A percentile compares a stretch with the other conserved stretches of the same genome.
These are phyloP conservation scores for Solenodon paradoxus DNA, from an alignment of 2,113 vertebrate species.

Conservation along the genomic window DNA sequence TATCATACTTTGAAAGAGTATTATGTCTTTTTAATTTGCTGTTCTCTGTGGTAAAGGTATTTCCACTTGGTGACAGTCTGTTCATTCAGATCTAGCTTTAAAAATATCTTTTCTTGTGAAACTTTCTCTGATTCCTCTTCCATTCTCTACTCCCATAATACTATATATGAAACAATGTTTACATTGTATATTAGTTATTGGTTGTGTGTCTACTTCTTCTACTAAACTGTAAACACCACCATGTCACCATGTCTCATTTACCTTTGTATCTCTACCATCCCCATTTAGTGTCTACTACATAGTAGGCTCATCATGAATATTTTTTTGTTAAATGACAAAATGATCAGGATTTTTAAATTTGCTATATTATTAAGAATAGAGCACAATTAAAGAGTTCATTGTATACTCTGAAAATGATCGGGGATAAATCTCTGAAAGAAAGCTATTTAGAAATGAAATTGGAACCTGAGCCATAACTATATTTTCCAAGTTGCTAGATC, in stretches of 20 bases:
- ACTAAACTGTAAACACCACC: not conserved
- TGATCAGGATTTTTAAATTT: not conserved
- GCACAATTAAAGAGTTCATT: not conserved
- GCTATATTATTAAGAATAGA: not conserved
- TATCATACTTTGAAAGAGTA: not conserved
- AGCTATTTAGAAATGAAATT: constrained; percentile 13
- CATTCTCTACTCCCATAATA: not conserved
- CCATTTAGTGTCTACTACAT: not conserved
- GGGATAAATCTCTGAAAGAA: not conserved
- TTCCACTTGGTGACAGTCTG: not conserved
- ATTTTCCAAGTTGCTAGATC: constrained; percentile 27
- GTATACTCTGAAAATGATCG: not conserved
- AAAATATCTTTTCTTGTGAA: not conserved
- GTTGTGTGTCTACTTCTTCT: not conserved
- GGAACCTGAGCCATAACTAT: not conserved
- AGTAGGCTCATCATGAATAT: not conserved
- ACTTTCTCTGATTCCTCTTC: not conserved
- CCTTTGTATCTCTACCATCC: not conserved
- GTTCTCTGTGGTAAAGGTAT: not conserved
- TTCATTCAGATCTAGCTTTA: not conserved
- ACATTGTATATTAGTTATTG: not conserved
- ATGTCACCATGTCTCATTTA: not conserved
- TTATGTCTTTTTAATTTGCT: not conserved
- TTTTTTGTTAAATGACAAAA: not conserved
- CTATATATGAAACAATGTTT: not conserved